Evolutionary conservation across 2,797 vertebrate species (phyloP), one percentile per base, ranked within the genome.

Genomic region (Anabas testudineus): DNA sequence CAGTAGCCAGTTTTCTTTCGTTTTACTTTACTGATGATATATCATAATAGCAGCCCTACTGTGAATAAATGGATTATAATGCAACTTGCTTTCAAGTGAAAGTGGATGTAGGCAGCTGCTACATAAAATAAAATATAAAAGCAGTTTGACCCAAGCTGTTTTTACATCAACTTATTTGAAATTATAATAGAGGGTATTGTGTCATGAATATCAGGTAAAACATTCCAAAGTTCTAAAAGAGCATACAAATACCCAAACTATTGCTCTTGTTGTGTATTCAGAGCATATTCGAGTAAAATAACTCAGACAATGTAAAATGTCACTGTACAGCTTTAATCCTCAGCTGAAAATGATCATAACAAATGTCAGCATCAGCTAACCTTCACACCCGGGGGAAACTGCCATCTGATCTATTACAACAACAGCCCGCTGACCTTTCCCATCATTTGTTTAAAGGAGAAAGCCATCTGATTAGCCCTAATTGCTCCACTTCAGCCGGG

Each of bases 321-420:
- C 87, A 86, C 45, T 42, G 70, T 75, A 70, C 65, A 66, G 47
- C 80, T 84, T 78, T 74, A 83, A 84, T 79, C 76, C 41, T 5
- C 12, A 46, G 58, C 78, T 76, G 83, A 65, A 83, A 90, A 87
- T 78, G 78, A 89, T 88, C 63, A 56, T 69, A 85, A 92, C 84
- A 91, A 92, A 92, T 92, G 90, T 86, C 86, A 91, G 82, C 71
- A 69, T 80, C 82, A 57, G 66, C 84, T 88, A 88, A 87, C 88
- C 83, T 87, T 90, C 84, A 77, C 57, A 48, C 84, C 57, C 81
- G 86, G 76, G 39, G 63, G 71, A 67, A 70, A 39, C 80, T 60
- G 70, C 74, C 80, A 74, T 88, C 83, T 84, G 88, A 92, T 91
- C 92, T 89, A 87, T 88, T 76, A 81, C 76, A 72, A 70, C 65